Conservation (phyloP, 2,113 vertebrate species). For the Callorhinus ursinus region DNA sequence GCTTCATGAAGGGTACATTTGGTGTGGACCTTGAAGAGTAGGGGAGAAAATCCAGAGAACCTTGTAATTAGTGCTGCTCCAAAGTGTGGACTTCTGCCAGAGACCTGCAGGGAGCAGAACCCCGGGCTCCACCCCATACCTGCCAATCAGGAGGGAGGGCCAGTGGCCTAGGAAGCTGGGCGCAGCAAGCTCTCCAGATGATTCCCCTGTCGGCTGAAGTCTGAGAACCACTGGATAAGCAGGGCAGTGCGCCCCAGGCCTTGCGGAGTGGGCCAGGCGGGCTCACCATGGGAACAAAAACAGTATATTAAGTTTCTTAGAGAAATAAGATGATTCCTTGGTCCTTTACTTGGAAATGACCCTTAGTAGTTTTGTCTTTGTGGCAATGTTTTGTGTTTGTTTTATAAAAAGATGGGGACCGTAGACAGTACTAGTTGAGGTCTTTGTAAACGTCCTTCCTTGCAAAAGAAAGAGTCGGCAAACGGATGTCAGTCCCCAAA, state of each 20-base stretch:
- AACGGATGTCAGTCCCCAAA: background rate
- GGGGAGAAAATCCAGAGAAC: background rate
- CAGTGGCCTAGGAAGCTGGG: too few species aligned
- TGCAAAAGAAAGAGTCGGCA: background rate
- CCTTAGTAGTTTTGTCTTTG: background rate
- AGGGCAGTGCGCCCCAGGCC: accelerated
- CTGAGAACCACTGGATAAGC: background rate
- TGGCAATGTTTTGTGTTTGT: background rate
- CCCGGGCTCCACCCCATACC: background rate
- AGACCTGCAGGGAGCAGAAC: background rate
- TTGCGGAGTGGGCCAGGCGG: background rate
- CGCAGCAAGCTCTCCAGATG: background rate
- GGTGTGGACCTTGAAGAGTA: background rate
- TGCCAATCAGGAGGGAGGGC: background rate
- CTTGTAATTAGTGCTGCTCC: background rate
- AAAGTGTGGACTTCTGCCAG: background rate
- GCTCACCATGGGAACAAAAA: background rate
- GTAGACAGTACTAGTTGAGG: background rate
- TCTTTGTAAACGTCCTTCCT: background rate
- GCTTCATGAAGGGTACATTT: background rate
- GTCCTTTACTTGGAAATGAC: background rate
- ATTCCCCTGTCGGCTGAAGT: accelerated
- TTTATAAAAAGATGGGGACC: background rate
- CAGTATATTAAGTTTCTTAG: too few species aligned
- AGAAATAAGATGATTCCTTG: background rate